Base-by-base conservation (phyloP, 1,140 invertebrate genomes). In the Zaprionus nigranus region DNA sequence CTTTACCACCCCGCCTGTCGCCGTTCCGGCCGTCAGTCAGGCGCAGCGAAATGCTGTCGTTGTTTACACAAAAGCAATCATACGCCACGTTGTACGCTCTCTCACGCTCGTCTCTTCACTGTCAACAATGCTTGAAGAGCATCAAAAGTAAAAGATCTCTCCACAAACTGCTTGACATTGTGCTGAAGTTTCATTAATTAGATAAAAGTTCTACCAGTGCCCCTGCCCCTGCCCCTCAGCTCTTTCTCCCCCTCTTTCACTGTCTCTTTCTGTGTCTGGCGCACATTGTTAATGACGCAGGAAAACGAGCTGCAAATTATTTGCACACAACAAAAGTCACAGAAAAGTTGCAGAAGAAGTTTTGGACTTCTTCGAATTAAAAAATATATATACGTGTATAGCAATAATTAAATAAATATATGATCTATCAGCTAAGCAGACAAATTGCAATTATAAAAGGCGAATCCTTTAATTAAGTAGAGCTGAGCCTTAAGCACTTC, bases 41-140 rank as follows among this genome's bases (percentile, higher is more conserved):
- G 28, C 30, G 36, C 38, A 40, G 28, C n/a, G 49, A 64, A 64
- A 56, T 78, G 64, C 69, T 51, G 66, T 71, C 67, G 54, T 78
- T 91, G 88, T 91, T 91, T 91, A 91, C 88, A 91, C 77, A 91
- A 90, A 91, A 91, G 87, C 84, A 91, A 91, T 91, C 86, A 90
- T 90, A 86, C 86, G 79, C 84, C 83, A 74, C 81, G 85, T 82
- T 90, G 75, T 88, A 34, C 30, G 30, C 84, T 51, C 34, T 40
- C 30, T 34, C 30, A 51, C 78, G 65, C 66, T 78, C 69, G 78
- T 78, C 71, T 73, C 77, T 78, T 91, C 86, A 86, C 86, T 90
- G 86, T 90, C 86, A 90, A 90, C 86, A 90, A 86, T 82, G 57
- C 76, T 26, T 46, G 40, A 64, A 40, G 28, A 49, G 67, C 72